A percentile compares a stretch with the other conserved stretches of the same genome.
phyloP scores from a whole-genome alignment of 1,140 invertebrate genomes.

The Nymphalis io region DNA sequence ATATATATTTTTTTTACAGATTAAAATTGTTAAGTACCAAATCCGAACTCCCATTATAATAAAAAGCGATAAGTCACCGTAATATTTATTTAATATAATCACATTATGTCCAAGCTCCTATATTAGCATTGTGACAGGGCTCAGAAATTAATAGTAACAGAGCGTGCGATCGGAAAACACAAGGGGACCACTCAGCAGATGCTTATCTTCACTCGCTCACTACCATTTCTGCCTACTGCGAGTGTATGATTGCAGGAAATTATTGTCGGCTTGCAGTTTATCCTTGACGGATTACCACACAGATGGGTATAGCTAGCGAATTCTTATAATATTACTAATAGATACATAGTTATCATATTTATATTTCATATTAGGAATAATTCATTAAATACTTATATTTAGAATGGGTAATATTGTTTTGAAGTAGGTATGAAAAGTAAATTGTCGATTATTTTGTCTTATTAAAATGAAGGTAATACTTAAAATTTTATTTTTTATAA shows the following conservation, averaged over 20 bases:
- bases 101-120: slow-evolving; percentile 70
- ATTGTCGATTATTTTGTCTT: too few species aligned
- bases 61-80: slow-evolving; percentile 45
- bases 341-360: too few species aligned
- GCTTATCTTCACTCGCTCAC: slow-evolving; percentile 71
- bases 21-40: not conserved
- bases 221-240: slow-evolving; percentile 40
- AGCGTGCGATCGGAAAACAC: slow-evolving; percentile 68
- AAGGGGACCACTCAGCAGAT: slow-evolving; percentile 78
- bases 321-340: not conserved
- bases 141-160: slow-evolving; percentile 76
- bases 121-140: slow-evolving; percentile 70
- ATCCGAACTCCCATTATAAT: slow-evolving; percentile 5
- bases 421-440: too few species aligned
- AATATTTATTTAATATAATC: slow-evolving; percentile 78
- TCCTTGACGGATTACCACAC: slow-evolving; percentile 18
- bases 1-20: too few species aligned
- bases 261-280: slow-evolving; percentile 42
- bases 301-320: not conserved
- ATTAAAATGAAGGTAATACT: too few species aligned
- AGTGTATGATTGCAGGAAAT: slow-evolving; percentile 48
- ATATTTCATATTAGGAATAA: too few species aligned
- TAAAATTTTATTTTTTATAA: too few species aligned
- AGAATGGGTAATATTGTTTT: too few species aligned
- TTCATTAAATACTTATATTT: too few species aligned